Conservation (phyloP, 2,888 invertebrate species). For the Protodeltote pygarga region DNA sequence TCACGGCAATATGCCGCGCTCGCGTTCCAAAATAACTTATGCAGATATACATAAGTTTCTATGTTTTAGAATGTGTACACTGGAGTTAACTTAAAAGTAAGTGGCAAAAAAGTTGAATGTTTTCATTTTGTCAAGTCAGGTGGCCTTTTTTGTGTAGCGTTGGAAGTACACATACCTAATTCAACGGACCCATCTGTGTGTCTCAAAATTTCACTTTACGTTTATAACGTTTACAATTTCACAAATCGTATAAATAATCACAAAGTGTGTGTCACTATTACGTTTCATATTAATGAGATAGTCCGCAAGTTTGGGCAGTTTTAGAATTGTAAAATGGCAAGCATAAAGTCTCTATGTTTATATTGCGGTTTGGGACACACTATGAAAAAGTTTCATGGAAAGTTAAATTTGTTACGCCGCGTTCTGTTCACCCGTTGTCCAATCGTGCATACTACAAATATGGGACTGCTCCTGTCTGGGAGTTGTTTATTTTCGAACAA, state of each 20-base stretch:
- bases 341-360: constrained; percentile 24
- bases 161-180: too few relatives aligned
- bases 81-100: constrained; percentile 38
- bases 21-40: constrained; percentile 70
- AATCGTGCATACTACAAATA: constrained; percentile 23
- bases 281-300: constrained; percentile 51
- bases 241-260: constrained; percentile 46
- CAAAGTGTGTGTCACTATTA: constrained; percentile 41
- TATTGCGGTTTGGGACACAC: constrained; percentile 27
- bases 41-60: constrained; percentile 64
- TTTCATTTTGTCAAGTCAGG: constrained; percentile 60
- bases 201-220: too few relatives aligned
- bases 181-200: too few relatives aligned
- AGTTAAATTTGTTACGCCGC: constrained; percentile 39
- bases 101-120: constrained; percentile 49
- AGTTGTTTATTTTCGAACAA: constrained; percentile 28
- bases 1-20: constrained; percentile 68
- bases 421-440: constrained; percentile 24
- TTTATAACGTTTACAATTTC: too few relatives aligned
- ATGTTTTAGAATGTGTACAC: constrained; percentile 62
- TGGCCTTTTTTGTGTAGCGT: constrained; percentile 59
- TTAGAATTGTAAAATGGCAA: constrained; percentile 38
- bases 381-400: constrained; percentile 37
- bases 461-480: constrained; percentile 1
- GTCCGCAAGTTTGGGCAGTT: constrained; percentile 39